Evolutionary conservation across 2,797 vertebrate species (phyloP).

Genomic region (Sebastes itinus): DNA sequence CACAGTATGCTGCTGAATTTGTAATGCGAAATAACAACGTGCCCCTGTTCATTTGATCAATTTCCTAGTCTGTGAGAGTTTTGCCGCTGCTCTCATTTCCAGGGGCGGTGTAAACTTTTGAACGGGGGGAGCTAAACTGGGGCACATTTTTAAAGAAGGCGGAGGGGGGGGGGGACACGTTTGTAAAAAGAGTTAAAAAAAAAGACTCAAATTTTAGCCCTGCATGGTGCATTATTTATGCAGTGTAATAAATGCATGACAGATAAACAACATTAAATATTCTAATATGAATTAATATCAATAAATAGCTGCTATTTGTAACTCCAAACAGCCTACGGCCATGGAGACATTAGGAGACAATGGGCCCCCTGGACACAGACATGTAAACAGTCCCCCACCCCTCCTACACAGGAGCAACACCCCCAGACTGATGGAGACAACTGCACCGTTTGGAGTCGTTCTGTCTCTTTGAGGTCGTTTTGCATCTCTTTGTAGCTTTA

Average conservation of each 20-base stretch:
- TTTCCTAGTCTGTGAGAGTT: constrained; percentile 35
- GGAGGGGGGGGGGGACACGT: neutral
- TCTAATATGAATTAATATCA: neutral
- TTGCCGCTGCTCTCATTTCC: constrained; percentile 13
- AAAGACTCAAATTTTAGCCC: neutral
- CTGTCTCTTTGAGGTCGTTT: neutral
- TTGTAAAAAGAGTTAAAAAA: neutral
- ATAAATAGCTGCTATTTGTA: neutral
- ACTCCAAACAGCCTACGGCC: neutral
- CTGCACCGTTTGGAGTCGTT: neutral
- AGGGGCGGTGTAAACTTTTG: neutral
- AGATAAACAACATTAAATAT: neutral
- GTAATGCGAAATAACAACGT: constrained; percentile 53
- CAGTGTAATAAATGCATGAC: neutral
- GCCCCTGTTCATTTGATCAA: constrained; percentile 50
- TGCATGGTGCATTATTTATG: neutral
- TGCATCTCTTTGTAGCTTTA: too few species aligned
- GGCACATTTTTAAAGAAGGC: neutral
- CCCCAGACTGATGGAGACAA: neutral
- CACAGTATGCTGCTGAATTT: constrained; percentile 48
- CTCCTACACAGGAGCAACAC: neutral
- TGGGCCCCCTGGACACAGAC: neutral
- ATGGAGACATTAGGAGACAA: neutral
- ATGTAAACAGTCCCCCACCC: neutral
- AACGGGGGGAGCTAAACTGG: neutral